Conservation (phyloP, 2,113 vertebrate genomes). For the Colistium nudipinnis region DNA sequence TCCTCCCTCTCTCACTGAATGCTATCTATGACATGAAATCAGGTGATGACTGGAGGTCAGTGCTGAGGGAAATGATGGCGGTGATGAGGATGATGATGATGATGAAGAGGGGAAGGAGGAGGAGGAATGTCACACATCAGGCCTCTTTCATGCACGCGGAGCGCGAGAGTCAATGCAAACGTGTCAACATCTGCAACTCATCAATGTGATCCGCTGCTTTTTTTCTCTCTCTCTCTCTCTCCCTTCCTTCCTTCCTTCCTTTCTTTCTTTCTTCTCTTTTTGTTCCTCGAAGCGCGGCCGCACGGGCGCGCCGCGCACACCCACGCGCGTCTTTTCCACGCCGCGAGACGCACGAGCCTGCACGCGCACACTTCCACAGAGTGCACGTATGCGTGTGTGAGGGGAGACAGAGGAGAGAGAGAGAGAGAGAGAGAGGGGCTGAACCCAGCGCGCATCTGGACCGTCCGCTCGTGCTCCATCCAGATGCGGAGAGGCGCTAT, state of each 20-base stretch:
- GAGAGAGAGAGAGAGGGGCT: conserved; percentile 1
- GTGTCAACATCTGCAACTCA: conserved; percentile 85
- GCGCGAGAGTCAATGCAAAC: conserved; percentile 73
- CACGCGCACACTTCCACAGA: background rate
- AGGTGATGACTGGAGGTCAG: background rate
- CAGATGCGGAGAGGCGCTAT: conserved; percentile 64
- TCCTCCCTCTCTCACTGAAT: too few species aligned
- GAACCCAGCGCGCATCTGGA: conserved; percentile 69
- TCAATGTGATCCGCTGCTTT: conserved; percentile 61
- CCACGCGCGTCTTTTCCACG: conserved; percentile 23
- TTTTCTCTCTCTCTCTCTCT: too few species aligned
- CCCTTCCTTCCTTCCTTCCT: too few species aligned
- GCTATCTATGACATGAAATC: too few species aligned
- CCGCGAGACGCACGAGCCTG: background rate
- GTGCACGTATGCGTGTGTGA: too few species aligned
- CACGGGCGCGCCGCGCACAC: conserved; percentile 28
- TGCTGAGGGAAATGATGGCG: conserved; percentile 19
- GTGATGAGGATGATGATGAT: conserved; percentile 13
- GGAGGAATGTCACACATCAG: conserved; percentile 33
- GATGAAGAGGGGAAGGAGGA: background rate
- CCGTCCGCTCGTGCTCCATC: conserved; percentile 49
- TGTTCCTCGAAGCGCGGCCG: conserved; percentile 1
- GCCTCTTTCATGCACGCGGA: conserved; percentile 27
- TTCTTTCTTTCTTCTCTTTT: too few species aligned
- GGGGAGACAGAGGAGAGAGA: background rate